Evolutionary conservation across 1,140 invertebrate species (phyloP).

Genomic region (Aphelinus atriplicis): DNA sequence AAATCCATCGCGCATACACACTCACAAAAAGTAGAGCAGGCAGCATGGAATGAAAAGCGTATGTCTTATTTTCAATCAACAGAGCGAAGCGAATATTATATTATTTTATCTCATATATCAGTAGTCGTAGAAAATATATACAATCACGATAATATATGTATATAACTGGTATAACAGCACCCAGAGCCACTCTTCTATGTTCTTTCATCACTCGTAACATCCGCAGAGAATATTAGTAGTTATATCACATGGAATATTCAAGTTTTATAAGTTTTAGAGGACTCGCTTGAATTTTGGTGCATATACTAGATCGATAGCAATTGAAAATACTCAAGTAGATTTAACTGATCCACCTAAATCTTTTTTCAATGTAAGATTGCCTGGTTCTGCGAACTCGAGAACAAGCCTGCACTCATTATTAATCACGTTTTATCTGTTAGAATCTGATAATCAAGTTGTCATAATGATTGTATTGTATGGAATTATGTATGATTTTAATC

Average conservation of each 20-base stretch:
- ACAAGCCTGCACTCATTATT: conserved; percentile 50
- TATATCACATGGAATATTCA: conserved; percentile 3
- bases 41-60: conserved; percentile 49
- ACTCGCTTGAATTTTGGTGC: conserved; percentile 6
- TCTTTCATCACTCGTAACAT: conserved; percentile 22
- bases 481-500: conserved; percentile 19
- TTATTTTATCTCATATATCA: not conserved
- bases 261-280: conserved; percentile 6
- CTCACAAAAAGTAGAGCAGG: conserved; percentile 45
- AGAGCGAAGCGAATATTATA: conserved; percentile 20
- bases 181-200: not conserved
- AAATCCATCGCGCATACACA: conserved; percentile 32
- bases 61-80: conserved; percentile 15
- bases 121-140: not conserved
- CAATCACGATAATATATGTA: not conserved
- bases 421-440: conserved; percentile 37
- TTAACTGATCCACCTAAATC: not conserved
- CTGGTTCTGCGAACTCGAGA: conserved; percentile 37
- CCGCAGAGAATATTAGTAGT: not conserved
- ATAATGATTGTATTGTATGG: conserved; percentile 24
- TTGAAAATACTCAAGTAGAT: conserved; percentile 31
- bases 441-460: conserved; percentile 1
- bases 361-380: conserved; percentile 28
- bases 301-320: not conserved
- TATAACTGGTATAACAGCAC: not conserved